Evolutionary conservation across 2,888 invertebrate genomes (phyloP).

Genomic region (Noctua pronuba): DNA sequence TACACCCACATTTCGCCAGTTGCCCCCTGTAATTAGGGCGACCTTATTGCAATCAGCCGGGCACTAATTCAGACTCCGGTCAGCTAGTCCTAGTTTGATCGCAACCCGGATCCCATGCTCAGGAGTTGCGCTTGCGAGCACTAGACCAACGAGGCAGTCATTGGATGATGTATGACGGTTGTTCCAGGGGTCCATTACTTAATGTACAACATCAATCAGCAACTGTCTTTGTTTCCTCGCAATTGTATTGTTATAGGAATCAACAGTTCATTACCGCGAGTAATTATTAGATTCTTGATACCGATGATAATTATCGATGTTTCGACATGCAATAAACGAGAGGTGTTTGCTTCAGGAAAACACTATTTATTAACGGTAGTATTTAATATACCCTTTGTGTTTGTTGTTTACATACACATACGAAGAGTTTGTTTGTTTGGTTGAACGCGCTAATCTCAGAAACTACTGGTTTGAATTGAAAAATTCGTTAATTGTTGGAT

Average conservation of each 20-base stretch:
- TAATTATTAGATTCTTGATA: slow-evolving; percentile 27
- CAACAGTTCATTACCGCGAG: slow-evolving; percentile 19
- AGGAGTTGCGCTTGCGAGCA: not conserved
- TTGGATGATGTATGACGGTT: not conserved
- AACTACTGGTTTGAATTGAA: no score
- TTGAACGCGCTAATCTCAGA: no score
- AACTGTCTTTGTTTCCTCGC: not conserved
- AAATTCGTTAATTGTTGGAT: no score
- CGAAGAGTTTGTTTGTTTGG: no score
- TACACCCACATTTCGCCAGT: not conserved
- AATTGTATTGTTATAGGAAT: slow-evolving; percentile 20
- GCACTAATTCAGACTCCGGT: not conserved
- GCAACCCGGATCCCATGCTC: no score
- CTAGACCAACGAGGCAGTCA: not conserved
- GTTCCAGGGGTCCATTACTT: not conserved
- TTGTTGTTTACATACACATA: not conserved
- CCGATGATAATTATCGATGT: slow-evolving; percentile 2
- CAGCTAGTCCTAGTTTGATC: not conserved
- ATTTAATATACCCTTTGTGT: not conserved
- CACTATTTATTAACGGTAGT: not conserved
- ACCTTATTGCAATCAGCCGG: not conserved
- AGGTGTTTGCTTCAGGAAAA: not conserved
- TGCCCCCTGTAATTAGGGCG: not conserved
- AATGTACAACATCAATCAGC: slow-evolving; percentile 9
- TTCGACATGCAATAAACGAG: slow-evolving; percentile 30